Base-by-base conservation (phyloP, 2,888 invertebrate species). In the Axea sp. region DNA sequence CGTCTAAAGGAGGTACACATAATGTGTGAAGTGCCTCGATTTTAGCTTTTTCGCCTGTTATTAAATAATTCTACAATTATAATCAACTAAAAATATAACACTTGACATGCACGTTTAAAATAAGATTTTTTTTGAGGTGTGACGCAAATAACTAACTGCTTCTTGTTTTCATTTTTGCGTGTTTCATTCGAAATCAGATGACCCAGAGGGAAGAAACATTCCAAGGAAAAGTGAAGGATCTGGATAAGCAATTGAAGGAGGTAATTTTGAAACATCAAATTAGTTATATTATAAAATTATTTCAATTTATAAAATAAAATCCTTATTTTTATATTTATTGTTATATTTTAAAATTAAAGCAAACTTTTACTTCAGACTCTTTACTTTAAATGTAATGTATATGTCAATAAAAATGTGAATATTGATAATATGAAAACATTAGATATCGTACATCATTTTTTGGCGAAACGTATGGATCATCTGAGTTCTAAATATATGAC, bases 1-100 rank as follows among this genome's bases (percentile, higher is more conserved):
- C 96, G 97, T 91, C 96, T 98, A 92, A 98, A 98, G 96, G 98
- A 98, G 98, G 98, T 98, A 94, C 84, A 83, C 77, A 80, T 80
- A 76, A 78, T 81, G 78, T 49, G 62, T 67, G 72, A 26, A 75
- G 73, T 72, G 73, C 75, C 74, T 78, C 62, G 72, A 74, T 75
- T 74, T 76, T 67, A 75, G 73, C 68, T 71, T 68, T n/a, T 68
- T 39, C 28, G 47, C 49, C 64, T 55, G 67, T 67, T 49, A 43
- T 15, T 47, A 11, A 55, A 64, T 47, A 45, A 6, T 53, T 59
- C 30, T 45, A 43, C 9, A 47, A 43, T 26, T 37, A 72, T 74
- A 72, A 74, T 75, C 53, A 39, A 73, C 68, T 69, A 49, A 57
- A 49, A 47, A 53, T 57, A 8, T 67, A 67, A 59, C 53, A 60